Evolutionary conservation across 2,797 vertebrate species (phyloP), one percentile per base, ranked within the genome.

Genomic region (Eurystomus glaucurus): DNA sequence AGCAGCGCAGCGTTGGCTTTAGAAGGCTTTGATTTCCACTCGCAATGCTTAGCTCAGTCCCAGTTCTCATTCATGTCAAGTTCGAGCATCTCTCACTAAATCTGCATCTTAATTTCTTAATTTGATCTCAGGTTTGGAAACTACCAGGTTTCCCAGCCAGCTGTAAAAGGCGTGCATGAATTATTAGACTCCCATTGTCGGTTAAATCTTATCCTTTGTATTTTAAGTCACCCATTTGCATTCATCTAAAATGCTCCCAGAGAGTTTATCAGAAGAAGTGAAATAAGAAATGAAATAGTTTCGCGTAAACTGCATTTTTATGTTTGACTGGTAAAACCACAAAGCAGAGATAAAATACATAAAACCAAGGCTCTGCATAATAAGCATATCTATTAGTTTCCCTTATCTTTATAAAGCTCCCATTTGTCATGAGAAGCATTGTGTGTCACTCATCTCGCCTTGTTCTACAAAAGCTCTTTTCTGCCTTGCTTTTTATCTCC

Each of bases 201-300:
- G 62, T 58, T 78, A 70, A 69, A 75, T 83, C 94, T 87, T 54
- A 83, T 45, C 88, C 65, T 87, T 92, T 79, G 71, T 95, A 35
- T 60, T 95, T 77, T 62, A 86, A 93, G 92, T 81, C 90, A 72
- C 33, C 64, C 55, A 91, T 94, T 91, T 96, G 82, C 82, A 93
- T 94, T 97, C 79, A 97, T 87, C 85, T 93, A 64, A 77, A 97
- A 69, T 7, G 33, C 80, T 90, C 76, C 25, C 68, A 31, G 20
- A 61, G 79, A 13, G 19, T 87, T 92, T 70, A 85, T 94, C 88
- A 81, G 93, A 79, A 84, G 85, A n/a, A 88, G 69, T 17, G 91
- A 94, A 96, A 95, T 88, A 97, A 96, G 91, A 75, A 94, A 96
- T 88, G 45, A 66, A 93, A 96, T 58, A 81, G 93, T 72, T 94